Conservation (phyloP, 1,140 invertebrate species). For the Harpegnathos saltator region DNA sequence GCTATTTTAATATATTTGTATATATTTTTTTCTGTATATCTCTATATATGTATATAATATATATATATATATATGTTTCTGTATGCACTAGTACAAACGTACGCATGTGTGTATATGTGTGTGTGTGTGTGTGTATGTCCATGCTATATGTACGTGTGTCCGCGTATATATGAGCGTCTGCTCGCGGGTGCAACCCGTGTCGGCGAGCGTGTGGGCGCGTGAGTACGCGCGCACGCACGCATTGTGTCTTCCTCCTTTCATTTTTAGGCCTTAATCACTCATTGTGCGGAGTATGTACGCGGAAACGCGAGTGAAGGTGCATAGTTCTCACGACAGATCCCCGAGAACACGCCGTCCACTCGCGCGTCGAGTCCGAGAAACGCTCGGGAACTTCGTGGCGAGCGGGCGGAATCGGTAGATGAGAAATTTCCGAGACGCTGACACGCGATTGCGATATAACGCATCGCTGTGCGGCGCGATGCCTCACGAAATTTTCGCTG, state of each 20-base stretch:
- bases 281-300: constrained; percentile 26
- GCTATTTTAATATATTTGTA: constrained; percentile 71
- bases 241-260: constrained; percentile 20
- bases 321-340: constrained; percentile 38
- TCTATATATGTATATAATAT: constrained; percentile 59
- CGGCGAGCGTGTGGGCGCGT: constrained; percentile 25
- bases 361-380: constrained; percentile 18
- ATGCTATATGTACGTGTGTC: constrained; percentile 29
- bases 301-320: constrained; percentile 34
- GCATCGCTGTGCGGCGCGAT: neutral
- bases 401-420: neutral
- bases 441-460: neutral
- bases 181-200: constrained; percentile 19
- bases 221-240: constrained; percentile 28
- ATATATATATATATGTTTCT: constrained; percentile 40
- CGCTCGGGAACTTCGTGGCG: neutral
- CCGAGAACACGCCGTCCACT: constrained; percentile 2
- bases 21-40: constrained; percentile 70
- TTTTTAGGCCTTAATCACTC: constrained; percentile 70
- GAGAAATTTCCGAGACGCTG: neutral
- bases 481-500: neutral
- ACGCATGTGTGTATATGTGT: constrained; percentile 14
- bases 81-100: constrained; percentile 32
- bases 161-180: constrained; percentile 11
- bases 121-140: constrained; percentile 32